Evolutionary conservation across 2,888 invertebrate genomes (phyloP).

Genomic region (Neria commutata): DNA sequence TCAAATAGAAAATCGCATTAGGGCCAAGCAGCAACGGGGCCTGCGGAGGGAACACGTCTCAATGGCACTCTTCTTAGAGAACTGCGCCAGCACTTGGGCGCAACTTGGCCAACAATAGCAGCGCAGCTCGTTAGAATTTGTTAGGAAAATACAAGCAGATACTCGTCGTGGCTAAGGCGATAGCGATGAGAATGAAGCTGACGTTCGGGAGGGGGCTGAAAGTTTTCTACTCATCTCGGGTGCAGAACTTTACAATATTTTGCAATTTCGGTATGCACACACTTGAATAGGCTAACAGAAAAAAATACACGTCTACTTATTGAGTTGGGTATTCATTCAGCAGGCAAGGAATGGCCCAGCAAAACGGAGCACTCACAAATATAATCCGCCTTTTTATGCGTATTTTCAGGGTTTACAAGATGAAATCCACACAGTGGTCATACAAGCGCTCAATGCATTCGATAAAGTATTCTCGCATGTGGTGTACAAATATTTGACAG

Average conservation of each 20-base stretch:
- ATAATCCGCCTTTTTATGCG: not conserved
- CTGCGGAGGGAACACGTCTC: slow-evolving; percentile 45
- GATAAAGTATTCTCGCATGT: slow-evolving; percentile 61
- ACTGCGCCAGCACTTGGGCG: not conserved
- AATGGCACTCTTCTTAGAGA: slow-evolving; percentile 39
- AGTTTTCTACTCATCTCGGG: too few relatives aligned
- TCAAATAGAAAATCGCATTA: slow-evolving; percentile 51
- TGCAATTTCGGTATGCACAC: too few relatives aligned
- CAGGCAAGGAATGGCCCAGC: too few relatives aligned
- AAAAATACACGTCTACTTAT: slow-evolving; percentile 30
- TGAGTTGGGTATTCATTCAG: too few relatives aligned
- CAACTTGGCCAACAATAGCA: slow-evolving; percentile 43
- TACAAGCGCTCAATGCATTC: slow-evolving; percentile 61
- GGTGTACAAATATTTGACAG: slow-evolving; percentile 60
- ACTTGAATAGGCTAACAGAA: slow-evolving; percentile 18
- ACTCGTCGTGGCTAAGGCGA: too few relatives aligned
- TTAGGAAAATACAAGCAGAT: too few relatives aligned
- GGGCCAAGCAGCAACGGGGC: slow-evolving; percentile 30
- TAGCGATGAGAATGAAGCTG: too few relatives aligned
- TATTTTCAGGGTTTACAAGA: slow-evolving; percentile 58
- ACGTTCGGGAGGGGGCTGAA: too few relatives aligned
- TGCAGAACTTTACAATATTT: too few relatives aligned
- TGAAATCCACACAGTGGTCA: slow-evolving; percentile 62
- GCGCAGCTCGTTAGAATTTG: slow-evolving; percentile 45
- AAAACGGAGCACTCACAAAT: not conserved